These are phyloP conservation scores for Perca flavescens DNA, from an alignment of 2,113 vertebrate species.

Conservation along the genomic window DNA sequence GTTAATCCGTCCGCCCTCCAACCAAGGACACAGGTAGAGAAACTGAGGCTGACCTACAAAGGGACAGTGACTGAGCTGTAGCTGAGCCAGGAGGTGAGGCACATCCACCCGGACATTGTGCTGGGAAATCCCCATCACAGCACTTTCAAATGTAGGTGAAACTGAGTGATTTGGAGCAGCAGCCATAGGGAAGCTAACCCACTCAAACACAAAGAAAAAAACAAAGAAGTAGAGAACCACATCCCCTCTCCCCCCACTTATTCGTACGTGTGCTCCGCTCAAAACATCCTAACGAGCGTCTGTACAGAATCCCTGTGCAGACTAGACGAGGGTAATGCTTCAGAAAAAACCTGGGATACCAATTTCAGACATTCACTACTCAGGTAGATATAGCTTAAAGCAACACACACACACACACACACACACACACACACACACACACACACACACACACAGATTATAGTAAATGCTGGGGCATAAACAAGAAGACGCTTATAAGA, in stretches of 20 bases:
- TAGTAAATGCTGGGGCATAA: constrained; percentile 50
- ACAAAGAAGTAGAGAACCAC: constrained; percentile 2
- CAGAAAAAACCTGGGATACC: constrained; percentile 22
- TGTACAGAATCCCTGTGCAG: constrained; percentile 1
- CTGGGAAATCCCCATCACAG: constrained; percentile 60
- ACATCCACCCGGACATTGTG: constrained; percentile 31
- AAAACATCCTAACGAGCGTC: constrained; percentile 43
- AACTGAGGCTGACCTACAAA: constrained; percentile 79
- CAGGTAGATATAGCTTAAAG: constrained; percentile 7
- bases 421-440: constrained; percentile 46
- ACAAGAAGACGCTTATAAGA: constrained; percentile 54
- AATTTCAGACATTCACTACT: constrained; percentile 38
- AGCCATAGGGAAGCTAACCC: constrained; percentile 8
- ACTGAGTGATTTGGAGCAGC: constrained; percentile 32
- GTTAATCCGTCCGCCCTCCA: constrained; percentile 46
- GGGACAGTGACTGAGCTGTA: constrained; percentile 73
- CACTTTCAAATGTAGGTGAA: constrained; percentile 45
- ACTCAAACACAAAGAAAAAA: constrained; percentile 40
- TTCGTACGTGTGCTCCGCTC: constrained; percentile 30
- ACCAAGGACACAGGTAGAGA: constrained; percentile 77
- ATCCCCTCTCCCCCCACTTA: not conserved
- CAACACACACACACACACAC: constrained; percentile 44
- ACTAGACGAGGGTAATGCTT: not conserved
- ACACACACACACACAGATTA: constrained; percentile 49
- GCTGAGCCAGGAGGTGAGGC: constrained; percentile 44